phyloP scores from a whole-genome alignment of 2,888 invertebrate species.

The Caenorhabditis sp. region DNA sequence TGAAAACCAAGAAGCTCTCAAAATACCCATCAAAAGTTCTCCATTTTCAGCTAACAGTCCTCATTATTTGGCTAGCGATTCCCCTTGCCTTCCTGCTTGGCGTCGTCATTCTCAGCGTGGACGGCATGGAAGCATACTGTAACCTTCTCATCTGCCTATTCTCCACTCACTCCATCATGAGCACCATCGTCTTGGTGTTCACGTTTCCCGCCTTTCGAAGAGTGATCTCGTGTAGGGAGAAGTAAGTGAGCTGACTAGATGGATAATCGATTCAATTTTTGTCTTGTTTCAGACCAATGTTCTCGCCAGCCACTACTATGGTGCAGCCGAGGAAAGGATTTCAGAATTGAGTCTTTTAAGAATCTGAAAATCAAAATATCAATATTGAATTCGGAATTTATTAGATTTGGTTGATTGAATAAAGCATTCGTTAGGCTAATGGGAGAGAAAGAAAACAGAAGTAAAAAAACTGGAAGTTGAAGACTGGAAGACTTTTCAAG shows the following conservation, averaged over 20 bases:
- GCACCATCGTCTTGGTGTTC: slow-evolving; percentile 39
- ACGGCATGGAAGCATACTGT: slow-evolving; percentile 21
- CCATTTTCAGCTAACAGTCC: slow-evolving; percentile 37
- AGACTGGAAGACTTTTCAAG: too few relatives aligned
- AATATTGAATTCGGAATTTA: background rate
- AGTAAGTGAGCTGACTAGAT: background rate
- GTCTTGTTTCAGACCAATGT: slow-evolving; percentile 39
- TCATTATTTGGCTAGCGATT: slow-evolving; percentile 38
- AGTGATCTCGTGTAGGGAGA: slow-evolving; percentile 28
- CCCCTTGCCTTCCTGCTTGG: slow-evolving; percentile 27
- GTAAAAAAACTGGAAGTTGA: background rate
- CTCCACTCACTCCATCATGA: slow-evolving; percentile 46
- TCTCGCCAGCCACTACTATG: slow-evolving; percentile 48
- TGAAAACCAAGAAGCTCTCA: background rate
- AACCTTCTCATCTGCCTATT: slow-evolving; percentile 45
- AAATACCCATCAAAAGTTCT: background rate
- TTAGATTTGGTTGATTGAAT: background rate
- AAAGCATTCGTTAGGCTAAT: background rate
- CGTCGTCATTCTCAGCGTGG: slow-evolving; percentile 25
- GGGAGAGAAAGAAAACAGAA: background rate
- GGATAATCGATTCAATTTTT: background rate
- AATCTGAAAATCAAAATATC: background rate
- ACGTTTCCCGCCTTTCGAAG: slow-evolving; percentile 51
- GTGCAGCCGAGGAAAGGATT: slow-evolving; percentile 9
- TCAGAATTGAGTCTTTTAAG: background rate